phyloP scores from a whole-genome alignment of 2,797 vertebrate species.

The Melanotaenia maccullochi region DNA sequence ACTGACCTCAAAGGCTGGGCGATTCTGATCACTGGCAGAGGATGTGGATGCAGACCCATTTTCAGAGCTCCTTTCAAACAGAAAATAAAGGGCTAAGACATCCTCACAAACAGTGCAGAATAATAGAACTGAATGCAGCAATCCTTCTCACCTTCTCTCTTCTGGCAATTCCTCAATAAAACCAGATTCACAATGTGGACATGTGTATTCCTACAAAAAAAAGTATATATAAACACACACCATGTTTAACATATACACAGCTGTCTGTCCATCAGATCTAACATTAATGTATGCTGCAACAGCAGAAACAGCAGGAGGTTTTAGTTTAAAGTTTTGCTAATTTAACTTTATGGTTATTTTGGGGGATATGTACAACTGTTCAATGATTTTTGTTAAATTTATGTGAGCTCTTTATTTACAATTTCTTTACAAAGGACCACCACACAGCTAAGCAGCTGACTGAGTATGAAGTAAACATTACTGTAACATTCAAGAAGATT shows the following conservation, averaged over 20 bases:
- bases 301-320: background rate
- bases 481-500: slow-evolving; percentile 74
- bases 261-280: background rate
- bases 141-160: slow-evolving; percentile 85
- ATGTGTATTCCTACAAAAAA: slow-evolving; percentile 90
- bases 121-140: background rate
- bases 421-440: slow-evolving; percentile 2
- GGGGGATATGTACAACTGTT: background rate
- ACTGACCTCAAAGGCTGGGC: slow-evolving; percentile 89
- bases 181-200: slow-evolving; percentile 93
- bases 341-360: background rate
- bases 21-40: slow-evolving; percentile 85
- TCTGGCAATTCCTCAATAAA: slow-evolving; percentile 95
- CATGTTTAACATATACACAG: background rate
- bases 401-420: background rate
- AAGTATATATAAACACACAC: slow-evolving; percentile 3
- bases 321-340: background rate
- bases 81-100: background rate
- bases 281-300: background rate
- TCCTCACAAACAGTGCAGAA: slow-evolving; percentile 1
- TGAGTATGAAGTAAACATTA: slow-evolving; percentile 41
- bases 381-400: background rate
- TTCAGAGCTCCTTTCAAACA: slow-evolving; percentile 81
- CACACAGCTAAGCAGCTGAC: slow-evolving; percentile 28
- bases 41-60: slow-evolving; percentile 86